Conservation (phyloP, 2,888 invertebrate species). For the Aleiodes leptofemur region DNA sequence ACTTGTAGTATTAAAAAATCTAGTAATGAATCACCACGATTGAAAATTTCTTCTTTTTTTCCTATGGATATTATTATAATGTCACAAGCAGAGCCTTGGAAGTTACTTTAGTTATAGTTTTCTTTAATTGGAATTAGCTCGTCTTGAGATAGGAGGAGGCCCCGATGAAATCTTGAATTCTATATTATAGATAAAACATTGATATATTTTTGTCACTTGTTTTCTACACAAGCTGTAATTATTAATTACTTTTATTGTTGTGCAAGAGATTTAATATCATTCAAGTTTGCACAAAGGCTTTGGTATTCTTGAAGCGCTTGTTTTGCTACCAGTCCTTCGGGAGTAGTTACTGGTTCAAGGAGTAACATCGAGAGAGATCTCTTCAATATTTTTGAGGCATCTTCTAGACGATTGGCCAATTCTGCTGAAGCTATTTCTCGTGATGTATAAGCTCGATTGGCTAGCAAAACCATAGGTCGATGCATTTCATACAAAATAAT, state of each 20-base stretch:
- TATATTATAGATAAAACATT: too few relatives aligned
- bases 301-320: slow-evolving; percentile 82
- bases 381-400: slow-evolving; percentile 79
- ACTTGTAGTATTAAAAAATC: too few relatives aligned
- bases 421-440: slow-evolving; percentile 78
- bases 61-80: too few relatives aligned
- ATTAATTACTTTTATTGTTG: slow-evolving; percentile 37
- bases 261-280: slow-evolving; percentile 58
- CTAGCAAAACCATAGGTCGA: slow-evolving; percentile 80
- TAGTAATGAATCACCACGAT: too few relatives aligned
- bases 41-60: too few relatives aligned
- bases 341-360: slow-evolving; percentile 83
- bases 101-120: too few relatives aligned
- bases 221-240: too few relatives aligned
- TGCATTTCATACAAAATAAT: slow-evolving; percentile 87
- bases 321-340: slow-evolving; percentile 83
- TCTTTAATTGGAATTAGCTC: too few relatives aligned
- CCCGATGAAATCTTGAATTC: too few relatives aligned
- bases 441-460: slow-evolving; percentile 80
- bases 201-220: too few relatives aligned
- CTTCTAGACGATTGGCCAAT: slow-evolving; percentile 78
- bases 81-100: too few relatives aligned
- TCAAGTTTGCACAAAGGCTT: slow-evolving; percentile 78
- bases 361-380: slow-evolving; percentile 81
- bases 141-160: too few relatives aligned